phyloP scores from a whole-genome alignment of 1,140 invertebrate genomes.

The Heliothis virescens region DNA sequence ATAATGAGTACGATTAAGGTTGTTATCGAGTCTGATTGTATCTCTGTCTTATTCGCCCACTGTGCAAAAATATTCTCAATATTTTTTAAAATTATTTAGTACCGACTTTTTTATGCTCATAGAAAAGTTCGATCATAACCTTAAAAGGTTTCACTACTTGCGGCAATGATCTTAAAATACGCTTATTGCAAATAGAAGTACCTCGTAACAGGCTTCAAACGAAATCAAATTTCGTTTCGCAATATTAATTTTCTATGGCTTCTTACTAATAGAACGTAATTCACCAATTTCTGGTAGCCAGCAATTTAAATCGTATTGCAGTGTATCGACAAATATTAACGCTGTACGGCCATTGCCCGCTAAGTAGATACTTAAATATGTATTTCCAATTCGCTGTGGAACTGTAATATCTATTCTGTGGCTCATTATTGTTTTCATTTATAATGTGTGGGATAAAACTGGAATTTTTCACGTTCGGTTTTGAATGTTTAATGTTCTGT shows the following conservation, averaged over 20 bases:
- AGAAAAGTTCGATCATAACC: background rate
- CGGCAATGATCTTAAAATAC: background rate
- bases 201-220: background rate
- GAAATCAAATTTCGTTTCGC: constrained; percentile 18
- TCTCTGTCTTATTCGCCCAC: too few species aligned
- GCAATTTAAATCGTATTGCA: constrained; percentile 44
- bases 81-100: too few species aligned
- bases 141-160: background rate
- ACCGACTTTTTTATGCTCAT: background rate
- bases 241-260: constrained; percentile 29
- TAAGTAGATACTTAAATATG: constrained; percentile 44
- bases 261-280: constrained; percentile 30
- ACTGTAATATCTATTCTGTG: constrained; percentile 19
- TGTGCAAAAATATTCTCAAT: too few species aligned
- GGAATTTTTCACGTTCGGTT: background rate
- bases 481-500: background rate
- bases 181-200: constrained; percentile 4
- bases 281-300: constrained; percentile 22
- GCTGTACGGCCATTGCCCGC: constrained; percentile 1
- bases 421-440: constrained; percentile 32
- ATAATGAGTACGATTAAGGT: too few species aligned
- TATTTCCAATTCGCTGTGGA: constrained; percentile 40
- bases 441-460: constrained; percentile 4
- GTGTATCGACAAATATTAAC: constrained; percentile 42
- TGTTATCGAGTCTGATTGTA: too few species aligned